Evolutionary conservation across 2,797 vertebrate species (phyloP), one percentile per base, ranked within the genome.

Genomic region (Phoebastria nigripes): DNA sequence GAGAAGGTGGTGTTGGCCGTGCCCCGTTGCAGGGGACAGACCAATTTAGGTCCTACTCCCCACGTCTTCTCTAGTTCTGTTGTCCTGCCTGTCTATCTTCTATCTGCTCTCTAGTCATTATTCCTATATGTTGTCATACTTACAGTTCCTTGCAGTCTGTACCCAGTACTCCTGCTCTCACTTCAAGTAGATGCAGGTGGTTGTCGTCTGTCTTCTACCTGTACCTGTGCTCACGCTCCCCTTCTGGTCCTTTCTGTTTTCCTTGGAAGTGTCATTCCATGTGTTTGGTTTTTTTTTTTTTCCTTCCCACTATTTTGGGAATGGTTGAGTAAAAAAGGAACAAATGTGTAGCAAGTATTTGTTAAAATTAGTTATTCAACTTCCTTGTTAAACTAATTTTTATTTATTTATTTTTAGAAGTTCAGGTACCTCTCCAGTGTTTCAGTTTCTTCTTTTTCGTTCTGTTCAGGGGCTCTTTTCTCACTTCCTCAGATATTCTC

Each of bases 71-170:
- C 33, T 66, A 25, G 9, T 35, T 87, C 35, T 82, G 33, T 19
- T 79, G 44, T 49, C 31, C 35, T 77, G 21, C 15, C 59, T 35
- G 21, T 12, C 41, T 83, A 17, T 52, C 61, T 78, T 62, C 42
- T 70, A 0, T 37, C 31, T 12, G 16, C 63, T 59, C 39, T 81
- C 13, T 15, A 12, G 11, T 70, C 1, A 0, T 49, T 87, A 16
- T 37, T 80, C 15, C 47, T 87, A 3, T 25, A 11, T 1, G 1
- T 3, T 82, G 46, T 56, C 62, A 15, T 22, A 10, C 44, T 44
- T 61, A 3, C 1, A 63, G 28, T 61, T 81, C 20, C 54, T 72
- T 74, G 58, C 33, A 72, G 49, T 47, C 66, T 20, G 10, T 71
- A 19, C 33, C 33, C 13, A 20, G 51, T 52, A 8, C 14, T 90